Conservation (phyloP, 1,140 invertebrate genomes). For the Vanessa atalanta region DNA sequence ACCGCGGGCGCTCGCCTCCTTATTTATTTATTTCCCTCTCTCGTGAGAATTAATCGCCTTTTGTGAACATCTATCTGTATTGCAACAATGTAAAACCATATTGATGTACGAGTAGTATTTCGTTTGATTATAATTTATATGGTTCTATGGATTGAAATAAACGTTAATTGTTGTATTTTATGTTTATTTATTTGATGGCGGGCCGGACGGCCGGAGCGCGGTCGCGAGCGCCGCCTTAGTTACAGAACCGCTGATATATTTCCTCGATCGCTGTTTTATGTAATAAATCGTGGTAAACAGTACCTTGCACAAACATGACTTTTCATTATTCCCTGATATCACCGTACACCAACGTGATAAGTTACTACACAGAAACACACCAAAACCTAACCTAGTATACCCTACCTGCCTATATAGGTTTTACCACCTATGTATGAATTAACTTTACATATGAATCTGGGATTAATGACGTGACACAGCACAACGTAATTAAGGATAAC, state of each 20-base stretch:
- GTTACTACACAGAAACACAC: neutral
- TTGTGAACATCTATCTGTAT: slow-evolving; percentile 38
- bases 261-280: slow-evolving; percentile 63
- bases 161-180: slow-evolving; percentile 77
- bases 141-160: slow-evolving; percentile 79
- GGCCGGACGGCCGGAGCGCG: slow-evolving; percentile 38
- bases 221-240: slow-evolving; percentile 30
- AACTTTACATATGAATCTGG: too few species aligned
- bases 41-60: slow-evolving; percentile 11
- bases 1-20: slow-evolving; percentile 34
- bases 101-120: slow-evolving; percentile 74
- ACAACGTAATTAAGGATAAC: too few species aligned
- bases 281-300: slow-evolving; percentile 68
- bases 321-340: slow-evolving; percentile 51
- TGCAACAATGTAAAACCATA: slow-evolving; percentile 74
- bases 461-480: too few species aligned
- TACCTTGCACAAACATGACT: slow-evolving; percentile 68
- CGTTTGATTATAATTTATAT: slow-evolving; percentile 75
- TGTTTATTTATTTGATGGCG: slow-evolving; percentile 61
- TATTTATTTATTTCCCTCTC: slow-evolving; percentile 54
- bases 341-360: neutral
- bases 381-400: neutral
- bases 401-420: too few species aligned
- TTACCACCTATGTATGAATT: too few species aligned
- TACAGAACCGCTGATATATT: slow-evolving; percentile 51